Base-by-base conservation (phyloP, 1,140 invertebrate species). In the Coptotermes formosanus region DNA sequence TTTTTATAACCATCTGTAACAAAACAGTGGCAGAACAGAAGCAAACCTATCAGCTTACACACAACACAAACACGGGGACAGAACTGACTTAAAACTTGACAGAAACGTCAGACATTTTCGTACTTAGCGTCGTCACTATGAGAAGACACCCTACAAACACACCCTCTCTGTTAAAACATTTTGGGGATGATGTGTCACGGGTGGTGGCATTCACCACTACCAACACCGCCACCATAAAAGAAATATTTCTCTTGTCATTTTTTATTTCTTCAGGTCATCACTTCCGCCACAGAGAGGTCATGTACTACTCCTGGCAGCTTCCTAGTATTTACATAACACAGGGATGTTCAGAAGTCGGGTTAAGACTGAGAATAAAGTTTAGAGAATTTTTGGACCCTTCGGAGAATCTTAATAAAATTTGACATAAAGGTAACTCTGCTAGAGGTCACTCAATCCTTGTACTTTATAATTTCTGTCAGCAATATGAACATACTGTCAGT, bases 161-260 rank as follows among this genome's bases (percentile, higher is more conserved):
- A 75, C 64, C 64, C 64, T 75, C 64, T 75, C 25, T 75, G 64
- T 30, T 75, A 75, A 75, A 75, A 75, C 64, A 75, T 75, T 30
- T 30, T 30, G 64, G 64, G 64, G 25, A 75, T 75, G 64, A 30
- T 75, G n/a, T 75, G 64, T 75, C 64, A 75, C 64, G 64, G 64
- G 64, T 75, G 64, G 25, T 75, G n/a, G 64, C n/a, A 55, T 75
- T 75, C 59, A 64, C 59, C 59, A 30, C 52, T 16, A 55, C 19
- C 19, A 55, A 55, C 52, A 55, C 14, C 52, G 52, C 52, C 52
- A 55, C n/a, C 64, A 75, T 75, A 75, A 75, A 30, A 75, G n/a
- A 75, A 75, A 21, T 21, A 55, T 55, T 55, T 75, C 25, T 75
- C 64, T n/a, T 75, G 64, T 75, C 64, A 75, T 30, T 30, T 75